phyloP scores from a whole-genome alignment of 2,113 vertebrate genomes.

The Xyrauchen texanus region DNA sequence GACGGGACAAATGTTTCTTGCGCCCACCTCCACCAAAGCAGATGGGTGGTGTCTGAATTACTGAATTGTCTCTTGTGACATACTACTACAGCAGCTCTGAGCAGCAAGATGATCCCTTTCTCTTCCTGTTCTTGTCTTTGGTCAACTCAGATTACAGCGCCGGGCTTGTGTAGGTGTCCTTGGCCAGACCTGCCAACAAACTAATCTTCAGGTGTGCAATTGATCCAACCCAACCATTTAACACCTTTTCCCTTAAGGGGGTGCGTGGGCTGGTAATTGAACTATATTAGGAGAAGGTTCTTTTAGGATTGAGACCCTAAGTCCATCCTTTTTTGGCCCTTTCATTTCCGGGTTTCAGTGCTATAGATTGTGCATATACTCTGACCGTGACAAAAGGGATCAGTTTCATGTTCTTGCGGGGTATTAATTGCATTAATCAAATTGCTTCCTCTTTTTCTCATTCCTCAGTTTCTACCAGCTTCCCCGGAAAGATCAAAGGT shows the following conservation, averaged over 20 bases:
- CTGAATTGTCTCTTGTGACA: constrained; percentile 55
- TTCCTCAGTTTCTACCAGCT: constrained; percentile 58
- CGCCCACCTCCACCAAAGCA: constrained; percentile 63
- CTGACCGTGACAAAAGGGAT: constrained; percentile 57
- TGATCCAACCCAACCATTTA: constrained; percentile 67
- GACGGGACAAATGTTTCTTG: constrained; percentile 58
- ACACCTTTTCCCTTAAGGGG: constrained; percentile 62
- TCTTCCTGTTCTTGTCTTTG: constrained; percentile 26
- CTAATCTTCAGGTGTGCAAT: constrained; percentile 69
- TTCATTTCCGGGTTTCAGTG: constrained; percentile 47
- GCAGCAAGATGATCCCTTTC: constrained; percentile 54
- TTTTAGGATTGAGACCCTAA: constrained; percentile 56
- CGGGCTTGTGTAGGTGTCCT: constrained; percentile 58
- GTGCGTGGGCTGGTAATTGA: constrained; percentile 72
- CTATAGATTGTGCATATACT: constrained; percentile 46
- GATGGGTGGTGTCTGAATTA: constrained; percentile 67
- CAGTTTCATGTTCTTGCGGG: constrained; percentile 71
- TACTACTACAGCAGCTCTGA: constrained; percentile 32
- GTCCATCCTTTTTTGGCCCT: constrained; percentile 62
- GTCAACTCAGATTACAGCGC: constrained; percentile 53
- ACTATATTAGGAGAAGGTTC: constrained; percentile 75
- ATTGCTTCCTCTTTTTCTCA: constrained; percentile 67
- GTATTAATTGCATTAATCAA: constrained; percentile 78
- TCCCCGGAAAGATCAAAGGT: constrained; percentile 33
- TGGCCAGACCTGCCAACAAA: constrained; percentile 23